These are phyloP conservation scores for Heterotis niloticus DNA, from an alignment of 2,113 vertebrate genomes.

Conservation along the genomic window DNA sequence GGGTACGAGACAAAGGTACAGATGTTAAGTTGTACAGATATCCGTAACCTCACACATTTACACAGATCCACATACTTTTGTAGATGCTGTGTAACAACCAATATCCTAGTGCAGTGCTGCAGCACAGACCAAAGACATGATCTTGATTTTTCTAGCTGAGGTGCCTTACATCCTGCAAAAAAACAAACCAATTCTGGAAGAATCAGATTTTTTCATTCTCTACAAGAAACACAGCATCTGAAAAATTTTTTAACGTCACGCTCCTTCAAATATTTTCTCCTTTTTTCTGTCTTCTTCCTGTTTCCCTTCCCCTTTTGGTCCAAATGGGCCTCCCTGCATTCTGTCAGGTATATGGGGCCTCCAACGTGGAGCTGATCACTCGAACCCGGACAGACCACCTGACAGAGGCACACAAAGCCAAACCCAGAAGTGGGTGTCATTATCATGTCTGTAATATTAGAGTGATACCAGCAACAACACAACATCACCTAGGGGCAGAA, in stretches of 20 bases:
- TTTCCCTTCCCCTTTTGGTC: not conserved
- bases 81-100: no score
- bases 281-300: not conserved
- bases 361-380: conserved; percentile 94
- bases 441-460: not conserved
- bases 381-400: conserved; percentile 93
- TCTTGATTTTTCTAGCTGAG: not conserved
- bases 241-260: not conserved
- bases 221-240: no score
- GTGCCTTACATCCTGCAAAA: not conserved
- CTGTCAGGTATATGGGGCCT: conserved; percentile 87
- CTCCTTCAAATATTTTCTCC: not conserved
- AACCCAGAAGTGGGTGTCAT: conserved; percentile 76
- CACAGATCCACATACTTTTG: no score
- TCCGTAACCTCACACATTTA: no score
- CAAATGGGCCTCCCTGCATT: not conserved
- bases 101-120: no score
- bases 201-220: not conserved
- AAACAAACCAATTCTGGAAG: not conserved
- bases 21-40: not conserved
- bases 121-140: no score
- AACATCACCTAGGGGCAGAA: no score
- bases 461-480: no score
- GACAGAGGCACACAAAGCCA: conserved; percentile 91
- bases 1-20: conserved; percentile 94